Evolutionary conservation across 2,888 invertebrate species (phyloP).

Genomic region (Sminthurides aquaticus): DNA sequence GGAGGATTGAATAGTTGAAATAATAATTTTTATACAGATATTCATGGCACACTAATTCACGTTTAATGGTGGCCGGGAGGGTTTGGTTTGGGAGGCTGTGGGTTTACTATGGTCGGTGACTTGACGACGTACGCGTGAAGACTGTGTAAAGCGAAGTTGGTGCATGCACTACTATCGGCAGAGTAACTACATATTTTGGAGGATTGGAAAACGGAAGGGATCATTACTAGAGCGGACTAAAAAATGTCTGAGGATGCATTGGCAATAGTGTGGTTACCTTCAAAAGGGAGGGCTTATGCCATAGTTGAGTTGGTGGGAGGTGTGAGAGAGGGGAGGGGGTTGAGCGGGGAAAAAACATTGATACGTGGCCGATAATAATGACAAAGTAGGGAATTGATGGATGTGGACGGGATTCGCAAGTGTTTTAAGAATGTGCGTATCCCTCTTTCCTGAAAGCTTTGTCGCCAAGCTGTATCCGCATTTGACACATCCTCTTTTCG

Average conservation of each 20-base stretch:
- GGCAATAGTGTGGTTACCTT: too few species aligned
- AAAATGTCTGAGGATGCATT: too few species aligned
- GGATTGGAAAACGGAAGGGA: background rate
- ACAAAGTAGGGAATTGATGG: background rate
- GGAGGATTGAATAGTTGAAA: background rate
- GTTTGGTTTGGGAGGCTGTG: background rate
- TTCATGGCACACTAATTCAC: background rate
- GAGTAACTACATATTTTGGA: too few species aligned
- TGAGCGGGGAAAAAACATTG: background rate
- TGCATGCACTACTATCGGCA: background rate
- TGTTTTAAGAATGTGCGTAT: too few species aligned
- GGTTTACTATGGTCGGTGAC: too few species aligned
- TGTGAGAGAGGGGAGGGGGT: too few species aligned
- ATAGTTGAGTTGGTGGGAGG: too few species aligned
- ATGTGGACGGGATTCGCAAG: too few species aligned
- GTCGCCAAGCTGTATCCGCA: too few species aligned
- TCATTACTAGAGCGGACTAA: background rate
- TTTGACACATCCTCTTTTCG: background rate
- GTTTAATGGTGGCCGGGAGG: background rate
- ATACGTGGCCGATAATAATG: background rate
- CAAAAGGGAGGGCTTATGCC: too few species aligned
- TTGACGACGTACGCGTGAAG: too few species aligned
- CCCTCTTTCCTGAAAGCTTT: too few species aligned
- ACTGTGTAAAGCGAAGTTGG: background rate
- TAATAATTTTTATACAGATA: conserved; percentile 8